Conservation (phyloP, 2,797 vertebrate species). For the Arnoldichthys spilopterus region DNA sequence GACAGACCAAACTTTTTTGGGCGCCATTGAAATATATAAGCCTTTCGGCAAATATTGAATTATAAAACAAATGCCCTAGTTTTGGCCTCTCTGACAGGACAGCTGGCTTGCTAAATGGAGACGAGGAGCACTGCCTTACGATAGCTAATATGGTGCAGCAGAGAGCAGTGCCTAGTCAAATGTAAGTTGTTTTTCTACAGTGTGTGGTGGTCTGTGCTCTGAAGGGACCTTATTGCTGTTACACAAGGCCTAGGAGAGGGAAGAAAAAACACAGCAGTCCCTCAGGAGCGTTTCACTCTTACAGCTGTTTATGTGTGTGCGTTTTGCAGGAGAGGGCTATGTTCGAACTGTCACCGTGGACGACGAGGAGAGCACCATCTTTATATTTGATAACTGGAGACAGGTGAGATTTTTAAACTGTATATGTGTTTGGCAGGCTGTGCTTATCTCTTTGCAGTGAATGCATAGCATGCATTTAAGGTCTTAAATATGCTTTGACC, state of each 20-base stretch:
- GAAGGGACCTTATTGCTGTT: conserved; percentile 32
- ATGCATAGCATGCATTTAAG: too few species aligned
- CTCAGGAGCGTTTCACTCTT: conserved; percentile 22
- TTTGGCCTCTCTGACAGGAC: background rate
- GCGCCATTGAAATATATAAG: background rate
- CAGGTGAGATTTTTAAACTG: conserved; percentile 76
- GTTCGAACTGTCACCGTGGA: conserved; percentile 84
- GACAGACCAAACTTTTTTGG: background rate
- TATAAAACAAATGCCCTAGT: conserved; percentile 2
- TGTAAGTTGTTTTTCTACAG: conserved; percentile 12
- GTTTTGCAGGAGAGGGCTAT: conserved; percentile 84
- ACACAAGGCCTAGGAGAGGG: conserved; percentile 17
- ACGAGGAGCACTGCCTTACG: background rate
- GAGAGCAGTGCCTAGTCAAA: conserved; percentile 6
- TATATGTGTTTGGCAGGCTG: background rate
- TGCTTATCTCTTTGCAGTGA: too few species aligned
- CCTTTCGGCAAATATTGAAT: background rate
- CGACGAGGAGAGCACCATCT: conserved; percentile 85
- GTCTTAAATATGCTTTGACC: too few species aligned
- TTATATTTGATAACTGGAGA: conserved; percentile 92
- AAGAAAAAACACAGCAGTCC: conserved; percentile 18
- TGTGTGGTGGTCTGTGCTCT: conserved; percentile 26
- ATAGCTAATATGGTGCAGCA: background rate
- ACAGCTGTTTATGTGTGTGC: conserved; percentile 42
- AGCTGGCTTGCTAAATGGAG: background rate